Evolutionary conservation across 2,797 vertebrate species (phyloP).

Genomic region (Ctenopoma kingsleyae): DNA sequence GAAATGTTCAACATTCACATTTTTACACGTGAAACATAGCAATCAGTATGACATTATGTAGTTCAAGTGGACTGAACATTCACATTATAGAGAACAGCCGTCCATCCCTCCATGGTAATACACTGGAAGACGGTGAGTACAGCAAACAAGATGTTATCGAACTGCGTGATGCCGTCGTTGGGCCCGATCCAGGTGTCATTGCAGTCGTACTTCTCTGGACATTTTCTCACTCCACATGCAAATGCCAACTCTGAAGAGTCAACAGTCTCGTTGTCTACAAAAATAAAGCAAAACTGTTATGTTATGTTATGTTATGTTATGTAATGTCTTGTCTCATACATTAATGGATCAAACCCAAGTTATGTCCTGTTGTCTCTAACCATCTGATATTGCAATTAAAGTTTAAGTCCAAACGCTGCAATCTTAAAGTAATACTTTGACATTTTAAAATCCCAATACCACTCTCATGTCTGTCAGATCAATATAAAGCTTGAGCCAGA

Average conservation of each 20-base stretch:
- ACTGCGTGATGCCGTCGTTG: slow-evolving; percentile 98
- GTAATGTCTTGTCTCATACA: neutral
- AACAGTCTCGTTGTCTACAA: slow-evolving; percentile 84
- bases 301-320: too few relatives aligned
- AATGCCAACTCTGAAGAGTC: slow-evolving; percentile 94
- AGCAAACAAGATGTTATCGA: slow-evolving; percentile 99
- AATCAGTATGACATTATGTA: neutral
- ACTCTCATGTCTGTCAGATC: too few relatives aligned
- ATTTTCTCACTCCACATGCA: slow-evolving; percentile 93
- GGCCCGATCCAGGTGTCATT: slow-evolving; percentile 95
- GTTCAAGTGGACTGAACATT: slow-evolving; percentile 35
- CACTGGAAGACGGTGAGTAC: slow-evolving; percentile 99
- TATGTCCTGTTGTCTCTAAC: neutral
- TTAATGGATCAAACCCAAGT: neutral
- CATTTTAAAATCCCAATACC: too few relatives aligned
- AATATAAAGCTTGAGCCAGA: too few relatives aligned
- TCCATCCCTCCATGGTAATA: slow-evolving; percentile 99
- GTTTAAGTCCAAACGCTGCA: neutral
- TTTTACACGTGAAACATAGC: neutral
- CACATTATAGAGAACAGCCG: slow-evolving; percentile 97
- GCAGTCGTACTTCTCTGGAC: slow-evolving; percentile 93
- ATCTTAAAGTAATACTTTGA: neutral
- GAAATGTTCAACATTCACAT: slow-evolving; percentile 62
- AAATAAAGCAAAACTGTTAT: neutral
- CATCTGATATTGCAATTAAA: neutral